Conservation (phyloP, 2,888 invertebrate genomes). For the Hedychridium roseum region DNA sequence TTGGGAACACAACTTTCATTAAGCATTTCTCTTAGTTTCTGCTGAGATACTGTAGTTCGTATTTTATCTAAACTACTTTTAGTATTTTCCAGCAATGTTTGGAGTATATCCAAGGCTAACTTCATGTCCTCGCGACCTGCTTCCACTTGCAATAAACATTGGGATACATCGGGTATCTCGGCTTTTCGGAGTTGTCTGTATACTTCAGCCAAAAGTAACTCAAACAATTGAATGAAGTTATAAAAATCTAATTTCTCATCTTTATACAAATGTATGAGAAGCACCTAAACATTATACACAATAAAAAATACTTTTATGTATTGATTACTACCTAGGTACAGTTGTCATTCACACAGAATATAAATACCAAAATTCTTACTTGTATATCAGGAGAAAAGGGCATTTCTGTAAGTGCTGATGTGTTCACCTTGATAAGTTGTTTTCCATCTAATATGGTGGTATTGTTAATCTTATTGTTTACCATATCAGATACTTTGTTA, state of each 20-base stretch:
- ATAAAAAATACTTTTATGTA: not conserved
- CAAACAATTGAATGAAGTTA: constrained; percentile 43
- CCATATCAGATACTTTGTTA: constrained; percentile 33
- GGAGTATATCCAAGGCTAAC: constrained; percentile 33
- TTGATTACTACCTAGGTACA: not conserved
- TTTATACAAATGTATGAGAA: constrained; percentile 33
- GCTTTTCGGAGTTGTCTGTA: constrained; percentile 24
- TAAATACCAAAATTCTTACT: constrained; percentile 30
- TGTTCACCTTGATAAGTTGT: constrained; percentile 37
- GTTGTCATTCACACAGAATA: not conserved
- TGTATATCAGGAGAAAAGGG: constrained; percentile 42
- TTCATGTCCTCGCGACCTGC: constrained; percentile 44
- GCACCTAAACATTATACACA: not conserved
- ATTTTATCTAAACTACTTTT: constrained; percentile 14
- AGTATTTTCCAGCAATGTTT: constrained; percentile 28
- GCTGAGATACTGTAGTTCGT: constrained; percentile 13
- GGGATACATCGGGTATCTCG: constrained; percentile 34
- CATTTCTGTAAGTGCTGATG: constrained; percentile 35
- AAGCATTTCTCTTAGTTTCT: constrained; percentile 11
- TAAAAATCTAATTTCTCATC: constrained; percentile 41
- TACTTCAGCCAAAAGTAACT: constrained; percentile 33
- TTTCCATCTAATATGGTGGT: constrained; percentile 40
- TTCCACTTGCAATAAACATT: constrained; percentile 41
- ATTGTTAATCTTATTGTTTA: constrained; percentile 36
- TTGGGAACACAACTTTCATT: constrained; percentile 17